These are phyloP conservation scores for Nematostella vectensis DNA, from an alignment of 92 coral and sea anemone species.

Conservation along the genomic window DNA sequence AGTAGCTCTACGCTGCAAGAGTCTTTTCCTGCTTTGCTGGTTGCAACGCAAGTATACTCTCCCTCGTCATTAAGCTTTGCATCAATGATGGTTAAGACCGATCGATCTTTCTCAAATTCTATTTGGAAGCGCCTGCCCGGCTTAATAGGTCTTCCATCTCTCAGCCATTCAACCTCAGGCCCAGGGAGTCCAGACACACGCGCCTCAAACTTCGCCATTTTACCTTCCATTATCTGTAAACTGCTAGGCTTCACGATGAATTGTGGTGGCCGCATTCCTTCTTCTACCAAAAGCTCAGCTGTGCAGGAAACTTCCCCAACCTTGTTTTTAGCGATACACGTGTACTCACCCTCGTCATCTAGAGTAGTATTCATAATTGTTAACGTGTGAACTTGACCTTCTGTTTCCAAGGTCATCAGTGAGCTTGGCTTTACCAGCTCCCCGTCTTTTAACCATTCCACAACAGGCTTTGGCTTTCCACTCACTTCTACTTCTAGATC, in stretches of 20 bases:
- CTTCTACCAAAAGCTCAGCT: constrained; percentile 65
- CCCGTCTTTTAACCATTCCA: constrained; percentile 88
- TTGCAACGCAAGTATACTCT: constrained; percentile 75
- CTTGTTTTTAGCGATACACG: constrained; percentile 69
- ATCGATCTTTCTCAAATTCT: constrained; percentile 65
- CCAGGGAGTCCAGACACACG: constrained; percentile 67
- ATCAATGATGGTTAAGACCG: constrained; percentile 67
- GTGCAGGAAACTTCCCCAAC: constrained; percentile 77
- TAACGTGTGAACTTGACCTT: constrained; percentile 75
- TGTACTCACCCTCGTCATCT: constrained; percentile 83
- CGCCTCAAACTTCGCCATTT: constrained; percentile 51
- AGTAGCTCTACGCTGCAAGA: constrained; percentile 78
- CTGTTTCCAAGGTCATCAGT: constrained; percentile 39
- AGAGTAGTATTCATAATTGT: constrained; percentile 37
- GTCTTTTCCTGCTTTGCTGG: constrained; percentile 77
- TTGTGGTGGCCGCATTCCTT: constrained; percentile 54
- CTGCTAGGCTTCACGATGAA: constrained; percentile 52
- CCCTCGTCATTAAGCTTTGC: constrained; percentile 89
- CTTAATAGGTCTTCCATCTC: constrained; percentile 71
- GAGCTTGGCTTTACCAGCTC: constrained; percentile 35
- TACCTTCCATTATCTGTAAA: constrained; percentile 53
- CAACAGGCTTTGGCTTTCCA: constrained; percentile 78
- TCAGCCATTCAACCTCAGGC: constrained; percentile 89
- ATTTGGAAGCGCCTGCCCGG: constrained; percentile 57
- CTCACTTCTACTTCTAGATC: constrained; percentile 83